Conservation (phyloP, 2,888 invertebrate species). For the Hedya salicella region DNA sequence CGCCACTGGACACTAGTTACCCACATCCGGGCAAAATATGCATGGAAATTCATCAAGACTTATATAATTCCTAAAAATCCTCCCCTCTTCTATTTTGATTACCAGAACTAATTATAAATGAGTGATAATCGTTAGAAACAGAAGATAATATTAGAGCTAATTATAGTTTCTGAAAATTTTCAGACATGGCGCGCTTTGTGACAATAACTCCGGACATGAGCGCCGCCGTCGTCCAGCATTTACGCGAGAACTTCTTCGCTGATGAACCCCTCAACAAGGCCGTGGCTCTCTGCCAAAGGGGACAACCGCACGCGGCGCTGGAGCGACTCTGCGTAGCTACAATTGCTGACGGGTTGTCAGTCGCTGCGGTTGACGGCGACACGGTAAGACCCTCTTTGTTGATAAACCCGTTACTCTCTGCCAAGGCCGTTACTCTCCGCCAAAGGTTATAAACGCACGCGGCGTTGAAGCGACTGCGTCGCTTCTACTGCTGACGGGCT, state of each 20-base stretch:
- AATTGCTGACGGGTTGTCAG: constrained; percentile 89
- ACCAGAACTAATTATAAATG: no score
- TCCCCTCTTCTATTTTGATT: no score
- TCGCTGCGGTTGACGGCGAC: constrained; percentile 87
- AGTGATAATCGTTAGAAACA: no score
- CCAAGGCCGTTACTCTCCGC: constrained; percentile 90
- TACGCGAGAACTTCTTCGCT: constrained; percentile 91
- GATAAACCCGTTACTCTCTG: background rate
- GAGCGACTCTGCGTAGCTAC: constrained; percentile 90
- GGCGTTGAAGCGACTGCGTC: constrained; percentile 89
- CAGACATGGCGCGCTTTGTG: constrained; percentile 66
- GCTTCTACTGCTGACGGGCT: constrained; percentile 89
- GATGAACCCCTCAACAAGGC: constrained; percentile 94
- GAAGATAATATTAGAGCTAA: no score
- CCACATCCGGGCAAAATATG: no score
- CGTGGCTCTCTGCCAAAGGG: constrained; percentile 88
- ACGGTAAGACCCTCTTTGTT: constrained; percentile 72
- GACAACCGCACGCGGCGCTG: constrained; percentile 89
- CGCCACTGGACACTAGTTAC: no score
- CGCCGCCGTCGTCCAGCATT: constrained; percentile 88
- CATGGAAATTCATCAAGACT: no score
- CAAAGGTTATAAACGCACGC: constrained; percentile 88
- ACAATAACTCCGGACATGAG: constrained; percentile 71
- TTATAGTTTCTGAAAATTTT: no score
- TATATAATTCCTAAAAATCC: no score